These are phyloP conservation scores for Oryctes rhinoceros DNA, from an alignment of 1,140 invertebrate genomes.

Conservation along the genomic window DNA sequence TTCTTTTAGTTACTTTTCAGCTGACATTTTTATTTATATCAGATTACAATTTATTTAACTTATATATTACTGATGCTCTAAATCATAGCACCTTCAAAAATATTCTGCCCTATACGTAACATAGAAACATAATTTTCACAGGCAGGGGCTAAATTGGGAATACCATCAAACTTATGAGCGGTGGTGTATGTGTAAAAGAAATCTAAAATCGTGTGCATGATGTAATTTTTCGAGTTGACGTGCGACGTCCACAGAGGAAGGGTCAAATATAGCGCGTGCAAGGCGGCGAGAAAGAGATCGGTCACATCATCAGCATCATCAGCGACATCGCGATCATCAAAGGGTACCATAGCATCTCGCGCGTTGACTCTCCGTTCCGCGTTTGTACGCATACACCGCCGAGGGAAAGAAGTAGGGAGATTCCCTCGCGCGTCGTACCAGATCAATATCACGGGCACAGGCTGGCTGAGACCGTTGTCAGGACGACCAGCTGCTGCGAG, in stretches of 20 bases:
- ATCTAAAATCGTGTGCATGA: conserved; percentile 48
- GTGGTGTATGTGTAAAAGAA: conserved; percentile 9
- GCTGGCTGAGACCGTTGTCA: conserved; percentile 54
- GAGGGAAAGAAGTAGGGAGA: conserved; percentile 45
- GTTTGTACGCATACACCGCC: neutral
- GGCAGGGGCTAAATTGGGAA: too few relatives aligned
- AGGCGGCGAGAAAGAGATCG: conserved; percentile 35
- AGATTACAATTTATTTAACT: too few relatives aligned
- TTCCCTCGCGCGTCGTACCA: conserved; percentile 46
- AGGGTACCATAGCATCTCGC: conserved; percentile 32
- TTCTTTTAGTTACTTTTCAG: too few relatives aligned
- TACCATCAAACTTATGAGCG: too few relatives aligned
- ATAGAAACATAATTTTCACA: too few relatives aligned
- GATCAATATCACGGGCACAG: conserved; percentile 59
- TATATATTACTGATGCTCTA: too few relatives aligned
- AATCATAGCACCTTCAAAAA: too few relatives aligned
- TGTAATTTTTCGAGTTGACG: conserved; percentile 50
- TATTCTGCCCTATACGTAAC: too few relatives aligned
- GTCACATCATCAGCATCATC: conserved; percentile 45
- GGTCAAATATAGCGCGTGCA: neutral
- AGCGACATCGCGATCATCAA: neutral
- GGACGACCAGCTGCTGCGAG: conserved; percentile 61
- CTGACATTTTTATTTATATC: too few relatives aligned
- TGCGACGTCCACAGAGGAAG: conserved; percentile 22
- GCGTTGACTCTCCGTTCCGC: neutral